Conservation (phyloP, 2,888 invertebrate species). For the Lepidochitona cinerea region DNA sequence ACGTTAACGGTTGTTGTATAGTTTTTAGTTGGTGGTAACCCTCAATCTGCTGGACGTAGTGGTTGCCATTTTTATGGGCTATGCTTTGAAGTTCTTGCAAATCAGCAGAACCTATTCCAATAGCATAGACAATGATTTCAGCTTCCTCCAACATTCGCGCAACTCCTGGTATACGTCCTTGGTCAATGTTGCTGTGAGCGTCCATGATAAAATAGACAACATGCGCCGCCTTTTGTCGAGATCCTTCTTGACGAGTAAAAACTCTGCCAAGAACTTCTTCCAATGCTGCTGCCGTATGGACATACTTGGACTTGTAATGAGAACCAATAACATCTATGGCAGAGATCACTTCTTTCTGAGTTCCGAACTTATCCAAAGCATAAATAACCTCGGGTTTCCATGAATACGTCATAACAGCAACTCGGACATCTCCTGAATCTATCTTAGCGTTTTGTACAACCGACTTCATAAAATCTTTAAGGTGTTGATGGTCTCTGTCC, state of each 20-base stretch:
- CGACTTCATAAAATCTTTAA: background rate
- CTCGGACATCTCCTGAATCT: background rate
- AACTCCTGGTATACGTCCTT: conserved; percentile 1
- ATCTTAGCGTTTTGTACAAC: background rate
- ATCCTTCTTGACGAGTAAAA: conserved; percentile 12
- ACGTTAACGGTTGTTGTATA: background rate
- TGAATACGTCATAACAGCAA: conserved; percentile 32
- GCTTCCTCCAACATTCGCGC: background rate
- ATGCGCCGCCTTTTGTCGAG: background rate
- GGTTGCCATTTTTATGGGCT: background rate
- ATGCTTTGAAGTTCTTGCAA: background rate
- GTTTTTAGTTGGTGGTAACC: background rate
- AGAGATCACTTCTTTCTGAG: background rate
- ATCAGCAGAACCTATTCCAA: background rate
- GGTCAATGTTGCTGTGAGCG: conserved; percentile 4
- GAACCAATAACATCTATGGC: background rate
- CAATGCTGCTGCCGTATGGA: background rate
- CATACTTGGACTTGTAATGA: background rate
- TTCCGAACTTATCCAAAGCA: background rate
- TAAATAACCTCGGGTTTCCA: conserved; percentile 3
- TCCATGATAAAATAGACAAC: background rate
- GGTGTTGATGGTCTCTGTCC: background rate
- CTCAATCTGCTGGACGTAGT: background rate
- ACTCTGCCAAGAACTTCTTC: background rate
- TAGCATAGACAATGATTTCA: background rate